Evolutionary conservation across 2,113 vertebrate genomes (phyloP), one percentile per base, ranked within the genome.

Genomic region (Pseudorasbora parva): DNA sequence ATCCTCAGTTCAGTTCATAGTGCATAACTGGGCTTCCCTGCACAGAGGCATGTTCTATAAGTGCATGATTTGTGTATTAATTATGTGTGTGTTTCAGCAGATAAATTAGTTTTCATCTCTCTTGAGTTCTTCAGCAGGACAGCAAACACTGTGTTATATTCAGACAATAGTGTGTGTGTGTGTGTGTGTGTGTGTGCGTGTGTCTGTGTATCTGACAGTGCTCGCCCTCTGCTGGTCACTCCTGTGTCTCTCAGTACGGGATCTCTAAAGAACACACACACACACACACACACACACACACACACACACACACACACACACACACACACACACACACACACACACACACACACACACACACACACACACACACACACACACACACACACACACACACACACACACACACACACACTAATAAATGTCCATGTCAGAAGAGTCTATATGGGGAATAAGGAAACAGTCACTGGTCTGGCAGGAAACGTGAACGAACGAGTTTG

Each of bases 401-500:
- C n/a, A n/a, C n/a, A n/a, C n/a, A n/a, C n/a, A n/a, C n/a, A n/a
- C n/a, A n/a, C n/a, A n/a, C n/a, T n/a, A n/a, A n/a, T 4, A 21
- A 21, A 37, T n/a, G 21, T 12, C 1, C 0, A 6, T n/a, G 66
- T 19, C 2, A 11, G 23, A 15, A 23, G 7, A 17, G 10, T 12
- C 30, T 59, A 1, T 19, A 21, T 33, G 47, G 15, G 8, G 8
- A 27, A 62, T 27, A 8, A 19, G 51, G 21, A 49, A 73, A 37
- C 23, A 2, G 0, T 85, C 85, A 85, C 87, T 69, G 49, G 78
- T 64, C 86, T 87, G 4, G 80, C 78, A 1, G 89, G 89, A 68
- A 93, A 90, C 7, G 43, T 75, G 82, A 85, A 84, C 51, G 37
- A 47, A 37, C 0, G 57, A 57, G 78, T 82, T n/a, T 27, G 37